Percentiles rank a stretch among this genome's conserved stretches.
Evolutionary conservation across 1,140 invertebrate species (phyloP).

Genomic region (Plodia interpunctella): DNA sequence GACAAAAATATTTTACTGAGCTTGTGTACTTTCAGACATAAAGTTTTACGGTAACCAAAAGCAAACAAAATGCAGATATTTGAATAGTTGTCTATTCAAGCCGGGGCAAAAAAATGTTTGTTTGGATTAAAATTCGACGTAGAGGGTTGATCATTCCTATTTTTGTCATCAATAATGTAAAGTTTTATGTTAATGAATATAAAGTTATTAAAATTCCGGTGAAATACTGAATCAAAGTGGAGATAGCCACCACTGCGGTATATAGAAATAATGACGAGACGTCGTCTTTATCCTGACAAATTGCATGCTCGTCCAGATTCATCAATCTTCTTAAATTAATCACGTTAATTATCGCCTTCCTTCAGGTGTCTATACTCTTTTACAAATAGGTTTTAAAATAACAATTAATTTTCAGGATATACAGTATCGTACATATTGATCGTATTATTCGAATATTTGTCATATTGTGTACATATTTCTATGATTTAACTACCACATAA

Average conservation of each 20-base stretch:
- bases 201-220: no score
- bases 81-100: no score
- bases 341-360: background rate
- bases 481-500: no score
- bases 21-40: slow-evolving; percentile 7
- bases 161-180: no score
- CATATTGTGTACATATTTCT: no score
- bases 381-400: background rate
- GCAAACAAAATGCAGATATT: background rate
- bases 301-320: slow-evolving; percentile 1
- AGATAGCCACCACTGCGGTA: background rate
- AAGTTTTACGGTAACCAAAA: background rate
- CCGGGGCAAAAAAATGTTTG: no score
- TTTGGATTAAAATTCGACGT: background rate
- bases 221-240: background rate
- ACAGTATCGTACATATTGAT: no score
- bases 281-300: slow-evolving; percentile 2
- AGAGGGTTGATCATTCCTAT: no score
- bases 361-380: background rate
- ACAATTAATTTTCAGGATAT: background rate
- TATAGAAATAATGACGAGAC: slow-evolving; percentile 1
- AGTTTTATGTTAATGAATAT: no score
- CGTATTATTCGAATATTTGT: no score
- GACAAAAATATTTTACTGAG: slow-evolving; percentile 10
- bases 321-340: slow-evolving; percentile 6